These are phyloP conservation scores for Tethea ocularis DNA, from an alignment of 2,888 invertebrate genomes.

Conservation along the genomic window DNA sequence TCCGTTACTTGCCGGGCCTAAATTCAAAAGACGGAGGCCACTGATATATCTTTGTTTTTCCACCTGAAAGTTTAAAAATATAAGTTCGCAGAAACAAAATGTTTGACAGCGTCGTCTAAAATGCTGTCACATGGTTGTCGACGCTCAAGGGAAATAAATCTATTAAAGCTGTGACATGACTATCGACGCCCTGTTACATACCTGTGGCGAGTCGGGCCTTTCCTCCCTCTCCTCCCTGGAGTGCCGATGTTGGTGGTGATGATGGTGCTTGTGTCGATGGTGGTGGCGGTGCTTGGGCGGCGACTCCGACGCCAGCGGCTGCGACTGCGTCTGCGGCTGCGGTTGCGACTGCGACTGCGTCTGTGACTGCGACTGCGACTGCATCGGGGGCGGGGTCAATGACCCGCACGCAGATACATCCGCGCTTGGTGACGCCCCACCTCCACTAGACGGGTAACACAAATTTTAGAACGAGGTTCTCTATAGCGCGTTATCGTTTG, in stretches of 20 bases:
- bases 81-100: no score
- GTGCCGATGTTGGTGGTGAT: conserved; percentile 24
- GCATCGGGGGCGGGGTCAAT: conserved; percentile 20
- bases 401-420: conserved; percentile 12
- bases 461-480: no score
- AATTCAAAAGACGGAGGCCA: no score
- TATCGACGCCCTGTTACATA: not conserved
- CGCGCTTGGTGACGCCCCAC: conserved; percentile 17
- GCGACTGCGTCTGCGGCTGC: conserved; percentile 17
- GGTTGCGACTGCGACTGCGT: conserved; percentile 21
- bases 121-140: no score
- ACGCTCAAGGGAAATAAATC: no score
- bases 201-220: not conserved
- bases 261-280: conserved; percentile 28
- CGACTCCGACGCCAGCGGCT: conserved; percentile 20
- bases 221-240: conserved; percentile 11
- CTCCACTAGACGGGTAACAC: conserved; percentile 39
- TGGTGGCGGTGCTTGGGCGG: conserved; percentile 25
- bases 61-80: no score
- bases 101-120: no score
- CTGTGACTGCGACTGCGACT: conserved; percentile 19
- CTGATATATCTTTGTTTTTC: no score
- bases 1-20: no score
- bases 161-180: no score
- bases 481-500: no score